phyloP scores from a whole-genome alignment of 1,140 invertebrate species.

The Drosophila orena region DNA sequence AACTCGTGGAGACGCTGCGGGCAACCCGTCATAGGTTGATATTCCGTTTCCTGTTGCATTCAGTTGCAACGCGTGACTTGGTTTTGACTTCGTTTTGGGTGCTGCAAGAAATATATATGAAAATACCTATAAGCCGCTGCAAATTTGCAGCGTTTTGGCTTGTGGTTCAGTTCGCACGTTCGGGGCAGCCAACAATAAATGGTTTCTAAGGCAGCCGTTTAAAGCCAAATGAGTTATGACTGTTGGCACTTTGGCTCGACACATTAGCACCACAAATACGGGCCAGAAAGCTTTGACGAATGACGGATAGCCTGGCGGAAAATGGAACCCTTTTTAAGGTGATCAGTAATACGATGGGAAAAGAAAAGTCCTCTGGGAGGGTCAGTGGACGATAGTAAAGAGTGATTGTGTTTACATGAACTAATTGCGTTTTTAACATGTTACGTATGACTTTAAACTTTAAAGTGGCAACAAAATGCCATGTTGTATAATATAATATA shows the following conservation, averaged over 20 bases:
- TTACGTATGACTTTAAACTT: too few species aligned
- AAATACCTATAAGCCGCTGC: constrained; percentile 45
- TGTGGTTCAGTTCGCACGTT: constrained; percentile 63
- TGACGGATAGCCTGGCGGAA: constrained; percentile 44
- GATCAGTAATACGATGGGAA: constrained; percentile 34
- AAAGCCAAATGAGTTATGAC: constrained; percentile 75
- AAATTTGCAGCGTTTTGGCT: constrained; percentile 65
- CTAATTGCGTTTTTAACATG: too few species aligned
- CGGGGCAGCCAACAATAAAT: constrained; percentile 72
- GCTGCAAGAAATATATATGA: constrained; percentile 38
- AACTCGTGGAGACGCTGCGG: constrained; percentile 59
- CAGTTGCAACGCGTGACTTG: constrained; percentile 60
- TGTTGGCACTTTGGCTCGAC: constrained; percentile 77
- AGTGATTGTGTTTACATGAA: too few species aligned
- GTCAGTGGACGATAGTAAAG: constrained; percentile 2
- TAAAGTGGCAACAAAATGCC: not conserved
- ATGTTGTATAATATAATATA: not conserved
- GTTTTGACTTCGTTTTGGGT: constrained; percentile 64
- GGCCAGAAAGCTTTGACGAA: constrained; percentile 65
- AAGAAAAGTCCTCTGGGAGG: constrained; percentile 17
- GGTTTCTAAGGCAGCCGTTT: constrained; percentile 73
- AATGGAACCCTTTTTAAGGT: constrained; percentile 45
- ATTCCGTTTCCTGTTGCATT: constrained; percentile 60
- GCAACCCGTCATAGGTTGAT: constrained; percentile 59
- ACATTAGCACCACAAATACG: constrained; percentile 65